Evolutionary conservation across 2,797 vertebrate species (phyloP), one percentile per base, ranked within the genome.

Genomic region (Propithecus deckenii): DNA sequence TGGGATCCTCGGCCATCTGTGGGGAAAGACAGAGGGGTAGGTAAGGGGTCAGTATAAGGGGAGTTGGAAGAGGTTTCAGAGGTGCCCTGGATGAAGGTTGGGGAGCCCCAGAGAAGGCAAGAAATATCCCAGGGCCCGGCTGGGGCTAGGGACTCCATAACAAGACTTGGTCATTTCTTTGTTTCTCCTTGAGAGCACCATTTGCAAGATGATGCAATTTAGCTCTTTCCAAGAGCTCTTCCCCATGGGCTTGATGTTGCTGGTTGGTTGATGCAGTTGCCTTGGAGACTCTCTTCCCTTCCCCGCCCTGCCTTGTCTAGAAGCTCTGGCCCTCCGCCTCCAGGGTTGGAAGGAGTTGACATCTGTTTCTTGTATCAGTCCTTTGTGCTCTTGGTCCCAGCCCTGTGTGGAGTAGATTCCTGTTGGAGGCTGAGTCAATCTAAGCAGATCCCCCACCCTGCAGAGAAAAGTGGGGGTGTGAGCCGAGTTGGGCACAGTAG

Each of bases 191-290:
- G 52, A 92, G 94, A 86, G 76, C 48, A n/a, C 86, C 83, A 92
- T 86, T 92, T 87, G 71, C 75, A 72, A 84, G 92, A 86, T 96
- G 94, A 88, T 97, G 95, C 87, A 84, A 92, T 95, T 92, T 76
- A 65, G 91, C 96, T 72, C 85, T 96, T 97, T 97, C 87, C 97
- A 93, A 85, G 63, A 95, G 93, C 97, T 96, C 98, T 95, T 98
- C 98, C 98, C 97, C 93, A 69, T 38, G 20, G 89, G 95, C 79
- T 98, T 98, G 98, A 97, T 99, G 99, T 98, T 98, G 98, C 96
- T 87, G 95, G 98, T 99, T 99, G 99, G 97, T 97, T 88, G 97
- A 96, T 92, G 92, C 67, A 72, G 98, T 99, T 81, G 71, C 98
- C 97, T 96, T 94, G 98, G 99, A 98, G 98, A 99, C 98, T 43